Base-by-base conservation (phyloP, 2,113 vertebrate species). In the Manacus vitellinus region DNA sequence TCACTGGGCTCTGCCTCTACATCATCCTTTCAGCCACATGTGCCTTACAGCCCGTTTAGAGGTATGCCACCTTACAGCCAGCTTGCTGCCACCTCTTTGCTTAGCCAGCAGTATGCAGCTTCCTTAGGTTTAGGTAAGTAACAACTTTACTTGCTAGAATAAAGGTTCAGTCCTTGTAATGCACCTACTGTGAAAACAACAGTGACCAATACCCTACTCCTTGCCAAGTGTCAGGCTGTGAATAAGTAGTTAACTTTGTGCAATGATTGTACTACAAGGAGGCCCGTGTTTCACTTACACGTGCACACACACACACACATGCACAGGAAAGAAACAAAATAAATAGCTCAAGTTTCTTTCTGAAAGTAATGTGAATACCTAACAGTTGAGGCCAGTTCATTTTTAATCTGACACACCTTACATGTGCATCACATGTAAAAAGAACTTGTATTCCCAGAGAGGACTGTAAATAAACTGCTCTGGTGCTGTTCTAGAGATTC, bases 71-170 rank as follows among this genome's bases (percentile, higher is more conserved):
- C 98, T 62, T 99, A 99, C 95, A 99, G 98, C 97, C 99, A 98
- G 90, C 98, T 99, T 65, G 98, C 99, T 63, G 98, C 99, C 96
- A 98, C 97, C 96, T 99, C 99, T 82, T 98, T 99, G 63, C 98
- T 99, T 72, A 98, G 98, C 97, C 99, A 99, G 92, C 99, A 99
- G 95, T 99, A 99, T 47, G 98, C 99, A 56, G 98, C 99, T 41
- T 99, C 99, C 3, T 95, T 99, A 91, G 99, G 99, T 79, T 97
- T 99, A 90, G 99, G 99, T 99, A 97, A 98, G 98, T 98, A 92
- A 91, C 79, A 89, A 52, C 27, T 46, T 94, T 49, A 56, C 83
- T 94, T 89, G 83, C 76, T 96, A 20, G 56, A 86, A 43, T 95
- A 86, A 87, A 92, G 89, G 55, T 86, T 10, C 9, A 10, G 39